phyloP scores from a whole-genome alignment of 1,140 invertebrate genomes.

The Mesaphorura yosii region DNA sequence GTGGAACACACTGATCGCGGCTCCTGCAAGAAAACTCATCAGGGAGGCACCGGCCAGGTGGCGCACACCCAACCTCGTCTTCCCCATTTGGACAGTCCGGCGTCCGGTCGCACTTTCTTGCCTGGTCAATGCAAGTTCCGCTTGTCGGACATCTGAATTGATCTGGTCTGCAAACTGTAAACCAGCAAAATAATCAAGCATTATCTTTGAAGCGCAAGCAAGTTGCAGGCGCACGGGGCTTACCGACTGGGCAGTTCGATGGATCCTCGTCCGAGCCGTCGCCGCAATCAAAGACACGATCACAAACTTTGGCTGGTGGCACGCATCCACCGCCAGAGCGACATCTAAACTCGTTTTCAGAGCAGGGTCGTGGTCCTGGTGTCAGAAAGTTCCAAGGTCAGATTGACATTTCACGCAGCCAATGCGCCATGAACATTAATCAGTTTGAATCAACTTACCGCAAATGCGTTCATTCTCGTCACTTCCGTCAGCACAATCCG shows the following conservation, averaged over 20 bases:
- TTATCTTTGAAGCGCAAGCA: not conserved
- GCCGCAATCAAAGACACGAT: not conserved
- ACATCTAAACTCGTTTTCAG: too few species aligned
- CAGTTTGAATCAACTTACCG: too few species aligned
- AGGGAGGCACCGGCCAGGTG: conserved; percentile 36
- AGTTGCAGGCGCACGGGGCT: too few species aligned
- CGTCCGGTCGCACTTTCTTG: conserved; percentile 1
- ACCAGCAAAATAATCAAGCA: not conserved
- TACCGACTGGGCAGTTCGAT: too few species aligned
- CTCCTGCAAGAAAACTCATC: conserved; percentile 47
- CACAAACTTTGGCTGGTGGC: not conserved
- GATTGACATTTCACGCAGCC: too few species aligned
- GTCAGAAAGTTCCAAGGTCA: too few species aligned
- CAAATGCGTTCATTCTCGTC: too few species aligned
- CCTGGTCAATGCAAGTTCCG: not conserved
- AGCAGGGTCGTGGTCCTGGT: too few species aligned
- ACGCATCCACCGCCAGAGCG: too few species aligned
- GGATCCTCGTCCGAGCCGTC: not conserved
- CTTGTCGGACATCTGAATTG: not conserved
- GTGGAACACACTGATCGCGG: conserved; percentile 44
- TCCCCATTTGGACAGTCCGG: conserved; percentile 16
- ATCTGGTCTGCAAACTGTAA: conserved; percentile 3
- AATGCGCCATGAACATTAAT: too few species aligned
- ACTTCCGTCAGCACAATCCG: too few species aligned
- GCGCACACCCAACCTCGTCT: conserved; percentile 32